Evolutionary conservation across 1,140 invertebrate species (phyloP).

Genomic region (Hylyphantes graminicola): DNA sequence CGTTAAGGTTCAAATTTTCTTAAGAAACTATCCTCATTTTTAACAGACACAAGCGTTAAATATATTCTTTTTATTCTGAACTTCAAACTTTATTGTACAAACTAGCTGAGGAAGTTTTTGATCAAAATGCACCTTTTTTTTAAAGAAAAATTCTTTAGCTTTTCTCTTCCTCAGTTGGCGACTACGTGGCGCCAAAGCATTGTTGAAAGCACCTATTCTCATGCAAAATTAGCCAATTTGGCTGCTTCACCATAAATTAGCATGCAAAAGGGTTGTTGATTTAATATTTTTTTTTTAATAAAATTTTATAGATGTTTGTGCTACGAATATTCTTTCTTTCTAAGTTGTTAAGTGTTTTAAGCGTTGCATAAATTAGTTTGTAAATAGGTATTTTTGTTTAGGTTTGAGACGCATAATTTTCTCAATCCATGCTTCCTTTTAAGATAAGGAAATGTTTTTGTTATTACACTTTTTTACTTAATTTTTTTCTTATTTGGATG

Average conservation of each 20-base stretch:
- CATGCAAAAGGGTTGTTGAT: conserved; percentile 27
- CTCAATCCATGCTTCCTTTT: too few species aligned
- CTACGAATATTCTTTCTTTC: too few species aligned
- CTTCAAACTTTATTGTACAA: background rate
- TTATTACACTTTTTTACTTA: too few species aligned
- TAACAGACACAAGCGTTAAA: background rate
- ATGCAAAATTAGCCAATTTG: conserved; percentile 38
- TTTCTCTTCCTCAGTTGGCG: conserved; percentile 6
- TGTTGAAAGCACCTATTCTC: conserved; percentile 45
- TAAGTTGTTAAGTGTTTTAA: too few species aligned
- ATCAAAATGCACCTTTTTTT: conserved; percentile 4
- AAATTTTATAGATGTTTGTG: too few species aligned
- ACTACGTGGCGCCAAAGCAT: conserved; percentile 25
- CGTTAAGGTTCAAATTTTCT: too few species aligned
- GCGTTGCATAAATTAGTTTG: too few species aligned
- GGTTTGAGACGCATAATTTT: too few species aligned
- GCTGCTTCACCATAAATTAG: conserved; percentile 51
- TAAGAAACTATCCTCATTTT: too few species aligned
- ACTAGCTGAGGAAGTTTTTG: background rate
- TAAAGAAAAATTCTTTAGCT: background rate
- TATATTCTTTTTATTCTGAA: background rate
- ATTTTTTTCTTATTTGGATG: too few species aligned
- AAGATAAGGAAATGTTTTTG: too few species aligned
- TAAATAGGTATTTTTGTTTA: too few species aligned
- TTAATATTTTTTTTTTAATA: conserved; percentile 1